Conservation (phyloP, 2,797 vertebrate species). For the Dromococcyx pavoninus region DNA sequence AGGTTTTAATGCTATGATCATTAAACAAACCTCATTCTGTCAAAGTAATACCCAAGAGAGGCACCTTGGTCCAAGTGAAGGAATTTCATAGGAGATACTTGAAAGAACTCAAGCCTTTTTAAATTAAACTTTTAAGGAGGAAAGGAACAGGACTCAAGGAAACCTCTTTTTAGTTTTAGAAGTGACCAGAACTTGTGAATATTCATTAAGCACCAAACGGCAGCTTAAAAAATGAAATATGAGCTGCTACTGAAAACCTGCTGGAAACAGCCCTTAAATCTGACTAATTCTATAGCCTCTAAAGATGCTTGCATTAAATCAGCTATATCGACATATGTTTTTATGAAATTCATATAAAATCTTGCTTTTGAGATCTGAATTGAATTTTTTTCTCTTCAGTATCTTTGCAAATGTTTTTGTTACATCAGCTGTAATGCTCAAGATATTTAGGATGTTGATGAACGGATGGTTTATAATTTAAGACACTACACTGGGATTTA, state of each 20-base stretch:
- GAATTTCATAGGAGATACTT: constrained; percentile 26
- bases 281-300: background rate
- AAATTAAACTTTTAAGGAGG: constrained; percentile 37
- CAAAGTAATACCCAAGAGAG: constrained; percentile 21
- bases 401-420: background rate
- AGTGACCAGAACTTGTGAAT: background rate
- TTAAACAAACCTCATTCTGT: constrained; percentile 64
- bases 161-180: constrained; percentile 24
- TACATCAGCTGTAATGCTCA: background rate
- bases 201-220: background rate
- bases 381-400: background rate
- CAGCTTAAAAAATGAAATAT: background rate
- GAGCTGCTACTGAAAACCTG: background rate
- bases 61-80: background rate
- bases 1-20: constrained; percentile 26
- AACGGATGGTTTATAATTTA: background rate
- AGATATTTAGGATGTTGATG: background rate
- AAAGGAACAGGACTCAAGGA: constrained; percentile 1
- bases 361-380: background rate
- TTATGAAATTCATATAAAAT: background rate
- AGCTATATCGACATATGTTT: background rate
- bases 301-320: background rate
- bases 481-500: background rate
- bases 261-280: background rate
- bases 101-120: constrained; percentile 28